Conservation (phyloP, 2,113 vertebrate species). For the Grus americana region DNA sequence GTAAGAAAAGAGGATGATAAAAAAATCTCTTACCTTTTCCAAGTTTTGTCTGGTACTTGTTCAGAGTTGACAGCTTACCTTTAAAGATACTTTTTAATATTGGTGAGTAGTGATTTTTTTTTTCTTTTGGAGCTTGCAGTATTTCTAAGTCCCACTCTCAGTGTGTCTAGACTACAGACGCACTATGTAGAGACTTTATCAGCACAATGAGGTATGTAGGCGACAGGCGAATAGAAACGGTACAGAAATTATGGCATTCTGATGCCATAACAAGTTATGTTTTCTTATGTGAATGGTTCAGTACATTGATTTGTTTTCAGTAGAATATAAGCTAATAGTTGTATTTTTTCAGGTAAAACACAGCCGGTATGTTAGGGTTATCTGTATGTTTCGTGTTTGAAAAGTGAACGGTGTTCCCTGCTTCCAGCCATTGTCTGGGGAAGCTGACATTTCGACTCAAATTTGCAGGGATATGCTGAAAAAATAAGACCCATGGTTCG, state of each 20-base stretch:
- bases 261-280: not conserved
- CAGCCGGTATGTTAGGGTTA: not conserved
- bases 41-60: not conserved
- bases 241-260: not conserved
- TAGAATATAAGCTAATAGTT: not conserved
- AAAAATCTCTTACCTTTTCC: not conserved
- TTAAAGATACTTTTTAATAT: not conserved
- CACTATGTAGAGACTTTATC: not conserved
- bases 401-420: not conserved
- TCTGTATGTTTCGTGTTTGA: not conserved
- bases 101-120: not conserved
- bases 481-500: conserved; percentile 94
- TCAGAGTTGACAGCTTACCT: not conserved
- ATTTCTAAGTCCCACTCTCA: not conserved
- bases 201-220: not conserved
- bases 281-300: not conserved
- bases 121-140: not conserved
- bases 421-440: not conserved
- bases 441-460: not conserved
- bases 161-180: not conserved
- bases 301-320: not conserved
- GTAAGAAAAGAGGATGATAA: not conserved
- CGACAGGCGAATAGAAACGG: not conserved
- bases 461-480: conserved; percentile 87
- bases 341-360: not conserved